Base-by-base conservation (phyloP, 2,888 invertebrate genomes). In the Melanostoma scalare region DNA sequence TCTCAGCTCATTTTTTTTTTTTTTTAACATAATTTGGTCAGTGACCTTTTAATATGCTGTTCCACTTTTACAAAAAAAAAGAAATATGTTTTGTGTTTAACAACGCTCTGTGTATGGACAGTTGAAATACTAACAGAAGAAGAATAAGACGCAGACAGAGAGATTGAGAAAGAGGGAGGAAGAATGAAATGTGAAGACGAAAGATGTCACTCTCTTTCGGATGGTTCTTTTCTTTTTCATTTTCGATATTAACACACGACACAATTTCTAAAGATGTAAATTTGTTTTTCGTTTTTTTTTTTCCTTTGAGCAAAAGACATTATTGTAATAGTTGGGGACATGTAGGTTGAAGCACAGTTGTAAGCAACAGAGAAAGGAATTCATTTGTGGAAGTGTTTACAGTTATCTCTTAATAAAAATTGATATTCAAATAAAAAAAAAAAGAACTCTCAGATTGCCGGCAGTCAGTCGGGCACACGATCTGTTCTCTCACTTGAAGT, bases 21-120 rank as follows among this genome's bases (percentile, higher is more conserved):
- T 56, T 38, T 65, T 84, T 69, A 79, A 75, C 89, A 89, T 89
- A 89, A 89, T 89, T 90, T 90, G 90, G 90, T 90, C 90, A 90
- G 88, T 90, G 90, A 90, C 90, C 90, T 89, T 90, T 89, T 87
- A 85, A 84, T 77, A 67, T 85, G 80, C 76, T 85, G 79, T 86
- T 87, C 86, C 85, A 86, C 85, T 85, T 87, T 85, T 77, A 60
- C 74, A 78, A 78, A 48, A 74, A 84, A 84, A 75, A 67, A 75
- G 79, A 79, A 74, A 75, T 77, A 71, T 77, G 78, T 84, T 82
- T 77, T 77, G 74, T 68, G 74, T 65, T 55, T 73, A 8, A 52
- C 36, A 35, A 31, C 38, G n/a, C 58, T 20, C 50, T 20, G 20
- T 20, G 20, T 20, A 20, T 20, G 20, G 20, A 20, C 20, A n/a